These are phyloP conservation scores for Amphipyra tragopoginis DNA, from an alignment of 2,888 invertebrate species.

Conservation along the genomic window DNA sequence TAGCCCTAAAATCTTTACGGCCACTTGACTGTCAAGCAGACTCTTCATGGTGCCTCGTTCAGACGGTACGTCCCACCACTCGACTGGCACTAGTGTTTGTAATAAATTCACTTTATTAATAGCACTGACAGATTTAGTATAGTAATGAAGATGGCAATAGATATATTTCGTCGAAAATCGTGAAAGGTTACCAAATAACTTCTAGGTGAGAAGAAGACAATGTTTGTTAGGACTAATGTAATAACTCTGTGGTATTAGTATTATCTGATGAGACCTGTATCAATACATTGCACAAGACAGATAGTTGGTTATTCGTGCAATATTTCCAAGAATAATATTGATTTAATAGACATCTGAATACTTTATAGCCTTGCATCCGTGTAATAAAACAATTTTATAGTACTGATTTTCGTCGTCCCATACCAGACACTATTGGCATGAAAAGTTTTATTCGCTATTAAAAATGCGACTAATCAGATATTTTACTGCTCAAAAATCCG, in stretches of 20 bases:
- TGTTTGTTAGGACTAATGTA: no score
- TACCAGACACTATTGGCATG: slow-evolving; percentile 20
- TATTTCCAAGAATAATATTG: slow-evolving; percentile 13
- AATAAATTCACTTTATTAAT: slow-evolving; percentile 48
- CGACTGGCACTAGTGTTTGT: slow-evolving; percentile 41
- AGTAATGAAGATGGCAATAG: slow-evolving; percentile 29
- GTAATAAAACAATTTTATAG: slow-evolving; percentile 22
- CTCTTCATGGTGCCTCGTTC: slow-evolving; percentile 48
- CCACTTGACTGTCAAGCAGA: slow-evolving; percentile 60
- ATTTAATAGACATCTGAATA: slow-evolving; percentile 19
- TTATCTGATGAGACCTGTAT: neutral
- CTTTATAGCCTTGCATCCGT: slow-evolving; percentile 4
- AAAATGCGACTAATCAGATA: slow-evolving; percentile 47
- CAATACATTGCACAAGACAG: slow-evolving; percentile 13
- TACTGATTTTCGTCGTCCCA: slow-evolving; percentile 12
- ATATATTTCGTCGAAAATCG: slow-evolving; percentile 19
- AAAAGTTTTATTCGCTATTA: slow-evolving; percentile 45
- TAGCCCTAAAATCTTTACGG: slow-evolving; percentile 66
- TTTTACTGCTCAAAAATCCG: slow-evolving; percentile 47
- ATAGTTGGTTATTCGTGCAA: neutral
- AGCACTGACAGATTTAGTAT: slow-evolving; percentile 46
- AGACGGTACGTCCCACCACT: slow-evolving; percentile 37
- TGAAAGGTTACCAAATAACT: slow-evolving; percentile 28
- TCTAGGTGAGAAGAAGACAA: neutral
- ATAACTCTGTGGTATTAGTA: neutral